A percentile compares a stretch with the other conserved stretches of the same genome.
These are phyloP conservation scores for Clarias platycephalus DNA, from an alignment of 2,797 vertebrate species.

Conservation along the genomic window DNA sequence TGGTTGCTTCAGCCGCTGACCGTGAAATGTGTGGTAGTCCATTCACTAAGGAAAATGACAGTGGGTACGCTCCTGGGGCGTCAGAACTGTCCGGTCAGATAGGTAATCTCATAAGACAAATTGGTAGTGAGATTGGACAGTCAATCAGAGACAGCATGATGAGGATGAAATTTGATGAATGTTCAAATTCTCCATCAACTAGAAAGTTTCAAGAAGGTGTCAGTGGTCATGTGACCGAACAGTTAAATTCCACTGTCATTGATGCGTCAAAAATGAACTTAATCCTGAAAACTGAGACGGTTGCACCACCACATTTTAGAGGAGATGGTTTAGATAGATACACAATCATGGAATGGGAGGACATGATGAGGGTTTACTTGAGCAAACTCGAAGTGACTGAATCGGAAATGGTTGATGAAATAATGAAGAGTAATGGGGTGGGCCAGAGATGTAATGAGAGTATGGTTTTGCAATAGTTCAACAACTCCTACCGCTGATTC, in stretches of 20 bases:
- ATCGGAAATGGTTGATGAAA: not conserved
- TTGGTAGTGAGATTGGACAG: not conserved
- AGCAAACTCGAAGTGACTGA: not conserved
- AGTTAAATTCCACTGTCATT: not conserved
- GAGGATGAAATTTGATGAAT: not conserved
- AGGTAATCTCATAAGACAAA: not conserved
- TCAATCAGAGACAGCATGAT: not conserved
- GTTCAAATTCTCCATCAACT: not conserved
- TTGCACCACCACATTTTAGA: not conserved
- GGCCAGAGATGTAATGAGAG: not conserved
- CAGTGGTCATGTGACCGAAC: not conserved
- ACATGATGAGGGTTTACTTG: not conserved
- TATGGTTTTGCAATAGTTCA: not conserved
- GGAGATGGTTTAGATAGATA: not conserved
- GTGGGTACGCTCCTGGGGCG: too few species aligned
- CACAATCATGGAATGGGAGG: not conserved
- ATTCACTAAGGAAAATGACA: too few species aligned
- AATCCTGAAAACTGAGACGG: not conserved
- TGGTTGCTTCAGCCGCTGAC: too few species aligned
- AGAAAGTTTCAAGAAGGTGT: not conserved
- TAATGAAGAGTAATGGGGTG: not conserved
- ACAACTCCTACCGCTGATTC: not conserved
- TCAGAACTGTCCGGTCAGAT: not conserved
- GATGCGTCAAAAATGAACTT: not conserved
- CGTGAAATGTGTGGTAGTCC: too few species aligned